These are phyloP conservation scores for Melikaiella ostensackeni DNA, from an alignment of 2,888 invertebrate genomes.

Conservation along the genomic window DNA sequence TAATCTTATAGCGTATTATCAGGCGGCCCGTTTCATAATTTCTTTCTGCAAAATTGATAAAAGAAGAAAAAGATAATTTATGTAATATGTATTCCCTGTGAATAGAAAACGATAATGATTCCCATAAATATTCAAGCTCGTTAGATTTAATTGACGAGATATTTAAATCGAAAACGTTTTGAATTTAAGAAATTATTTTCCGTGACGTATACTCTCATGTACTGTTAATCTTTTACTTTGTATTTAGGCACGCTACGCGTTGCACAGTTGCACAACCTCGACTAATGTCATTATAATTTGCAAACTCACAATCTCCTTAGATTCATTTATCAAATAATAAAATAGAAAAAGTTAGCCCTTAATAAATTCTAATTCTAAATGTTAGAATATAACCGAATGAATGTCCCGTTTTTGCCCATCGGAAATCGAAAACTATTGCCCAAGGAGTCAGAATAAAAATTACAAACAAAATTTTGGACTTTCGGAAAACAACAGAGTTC, in stretches of 20 bases:
- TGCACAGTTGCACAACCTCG: slow-evolving; percentile 10
- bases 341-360: no score
- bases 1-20: background rate
- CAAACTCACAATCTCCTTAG: no score
- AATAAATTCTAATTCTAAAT: no score
- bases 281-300: no score
- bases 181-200: slow-evolving; percentile 29
- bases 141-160: slow-evolving; percentile 20
- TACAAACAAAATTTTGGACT: no score
- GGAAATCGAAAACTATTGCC: no score
- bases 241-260: background rate
- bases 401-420: no score
- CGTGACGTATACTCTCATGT: background rate
- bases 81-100: background rate
- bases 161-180: slow-evolving; percentile 12
- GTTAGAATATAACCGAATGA: no score
- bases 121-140: slow-evolving; percentile 16
- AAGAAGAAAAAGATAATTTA: slow-evolving; percentile 8
- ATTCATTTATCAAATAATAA: no score
- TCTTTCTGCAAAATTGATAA: slow-evolving; percentile 1
- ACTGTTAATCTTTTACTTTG: slow-evolving; percentile 31
- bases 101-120: slow-evolving; percentile 30
- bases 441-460: no score
- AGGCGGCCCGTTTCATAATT: background rate
- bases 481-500: no score